Evolutionary conservation across 2,797 vertebrate species (phyloP).

Genomic region (Euthynnus affinis): DNA sequence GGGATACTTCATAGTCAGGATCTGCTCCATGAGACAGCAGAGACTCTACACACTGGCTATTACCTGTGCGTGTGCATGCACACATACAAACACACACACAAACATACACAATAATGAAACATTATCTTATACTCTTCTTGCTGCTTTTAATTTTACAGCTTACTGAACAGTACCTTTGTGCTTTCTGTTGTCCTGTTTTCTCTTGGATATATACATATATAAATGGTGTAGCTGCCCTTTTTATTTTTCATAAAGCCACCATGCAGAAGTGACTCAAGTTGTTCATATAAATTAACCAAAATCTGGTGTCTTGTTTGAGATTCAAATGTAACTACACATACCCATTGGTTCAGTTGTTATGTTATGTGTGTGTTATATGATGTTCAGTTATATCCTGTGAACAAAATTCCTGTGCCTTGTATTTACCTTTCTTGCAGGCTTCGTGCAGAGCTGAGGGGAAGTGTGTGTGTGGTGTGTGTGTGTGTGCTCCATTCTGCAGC

Average conservation of each 20-base stretch:
- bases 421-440: constrained; percentile 93
- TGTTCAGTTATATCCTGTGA: not conserved
- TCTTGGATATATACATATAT: too few species aligned
- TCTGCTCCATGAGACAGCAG: constrained; percentile 75
- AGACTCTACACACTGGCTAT: constrained; percentile 72
- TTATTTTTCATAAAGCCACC: not conserved
- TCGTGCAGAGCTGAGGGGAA: constrained; percentile 94
- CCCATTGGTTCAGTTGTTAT: not conserved
- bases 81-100: too few species aligned
- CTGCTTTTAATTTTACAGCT: not conserved
- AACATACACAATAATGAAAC: too few species aligned
- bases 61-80: constrained; percentile 50
- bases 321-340: not conserved
- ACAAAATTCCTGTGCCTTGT: not conserved
- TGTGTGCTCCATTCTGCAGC: constrained; percentile 91
- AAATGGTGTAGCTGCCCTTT: not conserved
- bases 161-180: not conserved
- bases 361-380: too few species aligned
- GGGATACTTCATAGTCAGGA: constrained; percentile 64
- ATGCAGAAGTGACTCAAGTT: not conserved
- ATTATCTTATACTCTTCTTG: not conserved
- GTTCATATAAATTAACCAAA: not conserved
- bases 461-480: constrained; percentile 87
- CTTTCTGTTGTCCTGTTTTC: not conserved
- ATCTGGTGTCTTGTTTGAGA: not conserved